Percentiles rank a stretch among this genome's conserved stretches.
phyloP scores from a whole-genome alignment of 2,113 vertebrate genomes.

The Anoura caudifer region DNA sequence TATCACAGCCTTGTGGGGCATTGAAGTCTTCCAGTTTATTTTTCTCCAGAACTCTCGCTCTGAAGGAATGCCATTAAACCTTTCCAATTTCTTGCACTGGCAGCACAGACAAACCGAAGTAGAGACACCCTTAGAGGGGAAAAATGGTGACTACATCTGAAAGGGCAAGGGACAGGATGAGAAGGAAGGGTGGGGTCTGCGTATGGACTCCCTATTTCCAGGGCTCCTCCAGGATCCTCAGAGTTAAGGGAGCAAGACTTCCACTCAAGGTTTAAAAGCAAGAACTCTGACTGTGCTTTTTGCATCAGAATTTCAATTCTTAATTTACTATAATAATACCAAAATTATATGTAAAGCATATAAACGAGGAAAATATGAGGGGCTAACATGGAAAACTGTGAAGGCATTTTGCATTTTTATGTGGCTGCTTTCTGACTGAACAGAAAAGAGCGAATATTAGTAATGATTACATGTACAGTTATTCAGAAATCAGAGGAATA shows the following conservation, averaged over 20 bases:
- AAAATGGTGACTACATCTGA: neutral
- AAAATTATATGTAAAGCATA: neutral
- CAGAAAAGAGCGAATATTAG: neutral
- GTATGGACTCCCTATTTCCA: neutral
- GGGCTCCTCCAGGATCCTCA: neutral
- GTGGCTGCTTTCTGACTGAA: neutral
- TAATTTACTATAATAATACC: neutral
- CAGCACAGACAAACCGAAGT: neutral
- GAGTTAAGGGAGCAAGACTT: neutral
- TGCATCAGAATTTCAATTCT: neutral
- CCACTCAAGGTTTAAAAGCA: neutral
- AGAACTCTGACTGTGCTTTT: slow-evolving; percentile 5
- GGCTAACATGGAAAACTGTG: neutral
- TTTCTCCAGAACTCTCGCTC: neutral
- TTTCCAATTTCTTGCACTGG: neutral
- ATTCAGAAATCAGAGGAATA: slow-evolving; percentile 29
- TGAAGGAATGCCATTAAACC: neutral
- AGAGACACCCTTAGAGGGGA: neutral
- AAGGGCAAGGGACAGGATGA: neutral
- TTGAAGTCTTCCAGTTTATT: neutral
- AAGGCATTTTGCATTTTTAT: neutral
- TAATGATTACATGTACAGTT: neutral
- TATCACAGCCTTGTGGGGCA: neutral
- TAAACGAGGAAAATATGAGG: neutral
- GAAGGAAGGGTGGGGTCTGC: neutral